Evolutionary conservation across 2,797 vertebrate species (phyloP), one percentile per base, ranked within the genome.

Genomic region (Kryptolebias ocellatus): DNA sequence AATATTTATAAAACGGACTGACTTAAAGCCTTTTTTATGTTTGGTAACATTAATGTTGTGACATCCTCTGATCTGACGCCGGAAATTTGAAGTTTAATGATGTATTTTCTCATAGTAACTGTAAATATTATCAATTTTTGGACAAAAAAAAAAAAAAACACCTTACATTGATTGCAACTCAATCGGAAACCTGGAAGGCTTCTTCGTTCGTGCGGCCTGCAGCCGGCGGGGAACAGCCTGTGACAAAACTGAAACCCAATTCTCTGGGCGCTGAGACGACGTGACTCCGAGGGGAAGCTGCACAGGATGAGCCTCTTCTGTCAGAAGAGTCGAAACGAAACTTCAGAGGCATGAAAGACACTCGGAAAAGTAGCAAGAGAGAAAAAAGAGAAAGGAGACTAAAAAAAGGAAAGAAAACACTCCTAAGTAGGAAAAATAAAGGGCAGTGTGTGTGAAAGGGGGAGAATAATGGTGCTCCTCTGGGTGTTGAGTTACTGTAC

Each of bases 401-500:
- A 65, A 49, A 44, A 24, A 9, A 24, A 34, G 18, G 15, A 2
- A 70, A 60, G 55, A 58, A 58, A 69, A 53, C 28, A 39, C 5
- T 60, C 27, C 53, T 5, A 44, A 39, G 27, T 9, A 46, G 51
- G 31, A 44, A 20, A 10, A 42, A 60, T 37, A 63, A 64, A 62
- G 18, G 6, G 29, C 27, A 16, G 39, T 39, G 10, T 52, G 31
- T 24, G 46, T 4, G 46, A 61, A 56, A 72, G 53, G 15, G 37
- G 53, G 65, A 46, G 53, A 70, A 64, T 29, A 16, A 67, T 64
- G 77, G 64, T 63, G 60, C 49, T 70, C 64, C 42, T 24, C 72
- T 62, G 72, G 65, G 82, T 84, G 72, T 85, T 79, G 57, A 72
- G 80, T 84, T 89, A 74, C 80, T 72, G 57, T 66, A 57, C 15